Evolutionary conservation across 2,797 vertebrate genomes (phyloP), one percentile per base, ranked within the genome.

Genomic region (Sardinella longiceps): DNA sequence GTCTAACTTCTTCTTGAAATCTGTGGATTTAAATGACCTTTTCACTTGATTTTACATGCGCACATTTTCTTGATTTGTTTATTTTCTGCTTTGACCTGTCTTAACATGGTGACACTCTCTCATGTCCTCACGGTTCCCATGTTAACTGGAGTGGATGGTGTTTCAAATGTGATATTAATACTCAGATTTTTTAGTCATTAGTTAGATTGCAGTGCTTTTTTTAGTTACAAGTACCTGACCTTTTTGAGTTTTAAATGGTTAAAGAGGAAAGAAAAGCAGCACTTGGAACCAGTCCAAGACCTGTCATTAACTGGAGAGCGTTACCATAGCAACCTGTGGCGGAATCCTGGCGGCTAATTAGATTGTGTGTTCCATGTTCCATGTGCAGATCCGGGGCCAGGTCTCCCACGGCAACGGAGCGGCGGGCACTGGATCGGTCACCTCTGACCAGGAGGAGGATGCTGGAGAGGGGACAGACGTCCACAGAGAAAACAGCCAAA

Each of bases 341-440:
- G 37, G 70, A 77, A 77, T 77, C 33, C 18, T 15, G 7, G 1
- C 3, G 37, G 70, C 33, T 77, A 77, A 77, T 77, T 77, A 77
- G 66, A 37, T 6, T 70, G 11, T 70, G 66, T 43, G 15, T 74
- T 74, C 12, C n/a, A n/a, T n/a, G n/a, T n/a, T n/a, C n/a, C 70
- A 1, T 77, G 70, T n/a, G 70, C 74, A 94, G 92, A 80, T 91
- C 92, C 90, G 96, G 96, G 86, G 92, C 95, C 88, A 96, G 95
- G 87, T 97, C 96, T 23, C 91, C 95, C 3, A 95, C 96, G 33
- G 88, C 93, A 58, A 86, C 94, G 15, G 98, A 99, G 88, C 97
- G 95, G 92, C 97, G 93, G 90, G 89, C 93, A 14, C 90, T 93
- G 23, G 98, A 99, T 80, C 95, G 96, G 80, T 99, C 98, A 0